Percentiles rank a stretch among this genome's conserved stretches.
Conservation (phyloP, 2,113 vertebrate species). For the Pangasianodon hypophthalmus region DNA sequence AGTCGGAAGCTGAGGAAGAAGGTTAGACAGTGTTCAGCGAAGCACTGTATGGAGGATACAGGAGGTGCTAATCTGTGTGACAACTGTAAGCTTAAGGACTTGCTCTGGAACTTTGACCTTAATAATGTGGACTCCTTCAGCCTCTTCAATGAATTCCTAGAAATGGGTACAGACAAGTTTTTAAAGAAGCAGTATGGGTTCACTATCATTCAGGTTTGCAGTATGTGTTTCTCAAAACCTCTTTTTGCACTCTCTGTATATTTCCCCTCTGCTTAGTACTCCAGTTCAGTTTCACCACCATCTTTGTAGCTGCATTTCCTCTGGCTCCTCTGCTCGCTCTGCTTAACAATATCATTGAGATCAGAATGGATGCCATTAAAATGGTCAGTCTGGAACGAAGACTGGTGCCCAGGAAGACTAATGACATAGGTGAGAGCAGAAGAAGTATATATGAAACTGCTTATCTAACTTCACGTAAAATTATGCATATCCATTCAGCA, state of each 20-base stretch:
- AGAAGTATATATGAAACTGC: neutral
- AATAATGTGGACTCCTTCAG: conserved; percentile 79
- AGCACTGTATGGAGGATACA: conserved; percentile 74
- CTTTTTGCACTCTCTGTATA: neutral
- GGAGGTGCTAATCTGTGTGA: conserved; percentile 88
- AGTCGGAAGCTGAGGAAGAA: conserved; percentile 72
- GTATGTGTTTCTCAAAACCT: neutral
- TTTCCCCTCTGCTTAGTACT: conserved; percentile 76
- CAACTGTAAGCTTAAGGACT: conserved; percentile 90
- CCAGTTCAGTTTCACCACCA: conserved; percentile 96
- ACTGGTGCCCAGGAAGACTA: conserved; percentile 90
- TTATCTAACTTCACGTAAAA: neutral
- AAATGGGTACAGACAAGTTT: conserved; percentile 86
- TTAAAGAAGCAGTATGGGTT: neutral
- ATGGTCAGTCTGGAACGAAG: conserved; percentile 95
- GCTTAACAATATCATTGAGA: conserved; percentile 96
- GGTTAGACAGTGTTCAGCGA: conserved; percentile 39
- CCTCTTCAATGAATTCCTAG: conserved; percentile 94
- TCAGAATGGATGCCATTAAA: conserved; percentile 94
- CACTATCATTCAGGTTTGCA: neutral
- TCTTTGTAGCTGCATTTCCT: conserved; percentile 96
- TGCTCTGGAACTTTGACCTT: conserved; percentile 69
- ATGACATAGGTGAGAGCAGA: conserved; percentile 86
- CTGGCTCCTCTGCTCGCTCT: conserved; percentile 92
- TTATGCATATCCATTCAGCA: neutral